Evolutionary conservation across 1,140 invertebrate genomes (phyloP).

Genomic region (Propsilocerus akamusi): DNA sequence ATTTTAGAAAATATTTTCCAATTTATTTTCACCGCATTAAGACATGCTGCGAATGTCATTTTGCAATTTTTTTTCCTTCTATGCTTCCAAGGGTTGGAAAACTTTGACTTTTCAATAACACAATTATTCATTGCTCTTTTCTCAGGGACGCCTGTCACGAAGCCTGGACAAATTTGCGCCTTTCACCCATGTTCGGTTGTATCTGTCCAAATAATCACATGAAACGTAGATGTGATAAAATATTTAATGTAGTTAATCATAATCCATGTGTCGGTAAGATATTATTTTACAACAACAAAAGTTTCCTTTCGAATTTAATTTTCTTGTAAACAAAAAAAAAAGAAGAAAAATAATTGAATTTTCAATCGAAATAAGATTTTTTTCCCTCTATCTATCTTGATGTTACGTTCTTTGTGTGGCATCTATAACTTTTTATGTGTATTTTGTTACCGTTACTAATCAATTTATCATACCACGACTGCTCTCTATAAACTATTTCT

Average conservation of each 20-base stretch:
- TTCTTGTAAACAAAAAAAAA: not conserved
- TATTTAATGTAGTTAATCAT: constrained; percentile 71
- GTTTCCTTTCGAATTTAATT: not conserved
- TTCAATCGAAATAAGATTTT: not conserved
- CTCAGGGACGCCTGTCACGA: constrained; percentile 67
- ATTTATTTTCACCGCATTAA: not conserved
- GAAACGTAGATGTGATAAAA: constrained; percentile 68
- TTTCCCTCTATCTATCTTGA: too few relatives aligned
- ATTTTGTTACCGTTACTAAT: not conserved
- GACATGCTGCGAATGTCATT: not conserved
- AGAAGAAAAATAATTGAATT: not conserved
- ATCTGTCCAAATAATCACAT: constrained; percentile 76
- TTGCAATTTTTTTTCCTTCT: not conserved
- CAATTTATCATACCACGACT: not conserved
- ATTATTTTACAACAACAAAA: not conserved
- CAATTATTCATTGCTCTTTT: too few relatives aligned
- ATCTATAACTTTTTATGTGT: not conserved
- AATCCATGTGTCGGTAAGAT: constrained; percentile 82
- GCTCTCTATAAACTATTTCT: too few relatives aligned
- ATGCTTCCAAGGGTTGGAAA: not conserved
- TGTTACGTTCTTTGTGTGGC: too few relatives aligned
- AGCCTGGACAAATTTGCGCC: constrained; percentile 60
- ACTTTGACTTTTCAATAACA: too few relatives aligned
- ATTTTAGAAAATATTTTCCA: too few relatives aligned
- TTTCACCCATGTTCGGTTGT: constrained; percentile 76